Conservation (phyloP, 2,113 vertebrate species). For the Leucopsar rothschildi region DNA sequence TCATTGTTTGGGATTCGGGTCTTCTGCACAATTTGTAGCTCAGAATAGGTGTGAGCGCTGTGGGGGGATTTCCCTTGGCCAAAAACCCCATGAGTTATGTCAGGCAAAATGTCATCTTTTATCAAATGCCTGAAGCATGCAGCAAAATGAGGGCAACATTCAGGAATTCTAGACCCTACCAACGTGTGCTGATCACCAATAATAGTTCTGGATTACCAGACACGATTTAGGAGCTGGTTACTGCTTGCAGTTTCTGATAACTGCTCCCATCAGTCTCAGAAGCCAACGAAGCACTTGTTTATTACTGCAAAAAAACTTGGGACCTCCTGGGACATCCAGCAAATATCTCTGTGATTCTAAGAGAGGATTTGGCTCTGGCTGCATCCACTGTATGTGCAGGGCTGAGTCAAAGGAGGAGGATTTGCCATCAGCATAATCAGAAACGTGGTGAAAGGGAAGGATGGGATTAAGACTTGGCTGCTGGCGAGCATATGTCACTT, state of each 20-base stretch:
- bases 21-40: not conserved
- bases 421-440: constrained; percentile 37
- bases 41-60: not conserved
- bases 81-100: fast-evolving
- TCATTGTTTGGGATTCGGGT: not conserved
- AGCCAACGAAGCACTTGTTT: not conserved
- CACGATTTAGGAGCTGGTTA: not conserved
- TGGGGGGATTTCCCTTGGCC: not conserved
- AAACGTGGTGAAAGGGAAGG: constrained; percentile 32
- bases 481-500: constrained; percentile 25
- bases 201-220: not conserved
- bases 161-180: not conserved
- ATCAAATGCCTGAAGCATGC: not conserved
- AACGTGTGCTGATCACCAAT: not conserved
- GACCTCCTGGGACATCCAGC: fast-evolving
- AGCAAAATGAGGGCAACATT: not conserved
- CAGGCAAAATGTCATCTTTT: not conserved
- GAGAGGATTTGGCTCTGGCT: not conserved
- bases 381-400: not conserved
- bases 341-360: not conserved
- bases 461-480: constrained; percentile 26
- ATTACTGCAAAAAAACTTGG: constrained; percentile 2
- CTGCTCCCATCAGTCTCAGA: not conserved
- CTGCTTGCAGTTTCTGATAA: constrained; percentile 9
- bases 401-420: not conserved